Conservation (phyloP, 2,888 invertebrate genomes). For the Caenorhabditis panamensis region DNA sequence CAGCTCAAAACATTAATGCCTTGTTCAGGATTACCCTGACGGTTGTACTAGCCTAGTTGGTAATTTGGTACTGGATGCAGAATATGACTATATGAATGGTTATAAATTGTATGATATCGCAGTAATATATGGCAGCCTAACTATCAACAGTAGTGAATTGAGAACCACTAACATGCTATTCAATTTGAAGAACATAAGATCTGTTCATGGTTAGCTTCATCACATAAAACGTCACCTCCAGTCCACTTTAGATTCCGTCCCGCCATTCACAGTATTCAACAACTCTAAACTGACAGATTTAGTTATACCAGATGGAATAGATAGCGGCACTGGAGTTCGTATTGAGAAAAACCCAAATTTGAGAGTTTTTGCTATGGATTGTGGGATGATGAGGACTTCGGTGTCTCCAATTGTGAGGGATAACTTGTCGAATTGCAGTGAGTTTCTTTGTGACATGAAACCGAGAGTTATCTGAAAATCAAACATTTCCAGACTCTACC, state of each 20-base stretch:
- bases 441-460: background rate
- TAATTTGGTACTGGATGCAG: background rate
- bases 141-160: conserved; percentile 4
- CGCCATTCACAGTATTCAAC: conserved; percentile 5
- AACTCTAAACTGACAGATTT: conserved; percentile 3
- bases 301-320: background rate
- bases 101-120: conserved; percentile 10
- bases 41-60: conserved; percentile 6
- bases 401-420: background rate
- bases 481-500: background rate
- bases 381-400: background rate
- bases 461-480: background rate
- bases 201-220: conserved; percentile 3
- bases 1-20: no score
- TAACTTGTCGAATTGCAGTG: conserved; percentile 4
- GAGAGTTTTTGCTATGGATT: background rate
- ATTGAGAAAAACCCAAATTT: conserved; percentile 20
- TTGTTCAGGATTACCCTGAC: conserved; percentile 24
- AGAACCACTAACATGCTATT: conserved; percentile 11
- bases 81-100: conserved; percentile 6
- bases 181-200: background rate
- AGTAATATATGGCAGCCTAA: conserved; percentile 22
- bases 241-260: background rate
- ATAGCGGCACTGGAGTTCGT: conserved; percentile 8
- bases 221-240: no score